Base-by-base conservation (phyloP, 2,797 vertebrate genomes). In the Ambastaia sidthimunki region DNA sequence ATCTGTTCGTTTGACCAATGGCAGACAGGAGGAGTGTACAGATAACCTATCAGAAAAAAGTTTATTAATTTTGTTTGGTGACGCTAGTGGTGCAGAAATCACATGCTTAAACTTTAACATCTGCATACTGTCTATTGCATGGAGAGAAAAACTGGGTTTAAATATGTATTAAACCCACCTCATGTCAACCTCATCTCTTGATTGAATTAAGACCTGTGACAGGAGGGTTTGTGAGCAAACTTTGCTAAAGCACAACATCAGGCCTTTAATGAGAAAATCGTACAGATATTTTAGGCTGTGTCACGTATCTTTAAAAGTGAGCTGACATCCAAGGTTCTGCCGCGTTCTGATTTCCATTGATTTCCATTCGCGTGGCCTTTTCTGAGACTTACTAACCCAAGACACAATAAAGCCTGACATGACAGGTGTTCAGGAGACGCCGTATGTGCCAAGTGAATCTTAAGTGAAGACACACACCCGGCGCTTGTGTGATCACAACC, bases 341-440 rank as follows among this genome's bases (percentile, higher is more conserved):
- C 0, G 13, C 60, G 75, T 70, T 66, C 47, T 54, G n/a, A 77
- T 77, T 78, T 34, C 37, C 70, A 78, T 48, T n/a, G 67, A 78
- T 63, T 71, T 78, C 67, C 44, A 62, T 71, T 71, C 3, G n/a
- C 19, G 62, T 62, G 57, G 67, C 57, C 67, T 71, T 78, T 71
- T 52, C 67, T 41, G 57, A 9, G 67, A 71, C 55, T 62, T 63
- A 71, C 44, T 34, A 23, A 23, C 50, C 25, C 25, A 52, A 54
- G 57, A 78, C 25, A 41, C 57, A 63, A 78, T 63, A 28, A 62
- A 15, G n/a, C 52, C 28, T 7, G 57, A 71, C 76, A 78, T 71
- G 55, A 78, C 76, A 63, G 66, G 44, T 71, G 67, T 78, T 62
- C 57, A 78, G 57, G 15, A 78, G 57, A 71, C 28, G 52, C 67